Base-by-base conservation (phyloP, 2,888 invertebrate species). In the Taenaris catops region DNA sequence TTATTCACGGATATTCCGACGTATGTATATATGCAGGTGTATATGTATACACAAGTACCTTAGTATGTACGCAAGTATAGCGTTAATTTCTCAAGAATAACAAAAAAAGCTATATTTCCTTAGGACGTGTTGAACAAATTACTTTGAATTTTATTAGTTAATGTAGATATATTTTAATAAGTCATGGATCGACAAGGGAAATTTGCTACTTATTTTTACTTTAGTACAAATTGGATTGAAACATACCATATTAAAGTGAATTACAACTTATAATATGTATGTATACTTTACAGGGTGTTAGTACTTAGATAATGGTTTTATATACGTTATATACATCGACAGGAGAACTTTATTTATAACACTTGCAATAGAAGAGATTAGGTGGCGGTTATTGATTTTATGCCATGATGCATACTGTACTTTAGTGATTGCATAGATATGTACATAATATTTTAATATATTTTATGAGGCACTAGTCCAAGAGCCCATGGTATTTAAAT, bases 241-340 rank as follows among this genome's bases (percentile, higher is more conserved):
- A 31, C 8, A 7, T 10, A n/a, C 20, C 21, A 27, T 9, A 32
- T 48, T n/a, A n/a, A n/a, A n/a, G 47, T 51, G 46, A 43, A 46
- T 47, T 44, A 38, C 29, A 35, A 19, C 18, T 24, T n/a, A 33
- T 19, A 20, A n/a, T 36, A 38, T 38, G 20, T 41, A 34, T 38
- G 25, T 41, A 38, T 45, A 41, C 41, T 29, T 37, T 28, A 39
- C 38, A 39, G 41, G 41, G 43, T 46, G 43, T 32, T 26, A 12
- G 38, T 41, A 36, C 34, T 42, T 43, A 42, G 26, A 34, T 27
- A 27, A 20, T 20, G 26, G 23, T 36, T 33, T 33, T 37, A 21
- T 26, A 24, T 27, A 12, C 4, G 7, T 3, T 21, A 24, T 24
- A 11, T 11, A 26, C 28, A 26, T 23, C 12, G 6, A 25, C 25